Evolutionary conservation across 2,113 vertebrate genomes (phyloP).

Genomic region (Tiliqua scincoides): DNA sequence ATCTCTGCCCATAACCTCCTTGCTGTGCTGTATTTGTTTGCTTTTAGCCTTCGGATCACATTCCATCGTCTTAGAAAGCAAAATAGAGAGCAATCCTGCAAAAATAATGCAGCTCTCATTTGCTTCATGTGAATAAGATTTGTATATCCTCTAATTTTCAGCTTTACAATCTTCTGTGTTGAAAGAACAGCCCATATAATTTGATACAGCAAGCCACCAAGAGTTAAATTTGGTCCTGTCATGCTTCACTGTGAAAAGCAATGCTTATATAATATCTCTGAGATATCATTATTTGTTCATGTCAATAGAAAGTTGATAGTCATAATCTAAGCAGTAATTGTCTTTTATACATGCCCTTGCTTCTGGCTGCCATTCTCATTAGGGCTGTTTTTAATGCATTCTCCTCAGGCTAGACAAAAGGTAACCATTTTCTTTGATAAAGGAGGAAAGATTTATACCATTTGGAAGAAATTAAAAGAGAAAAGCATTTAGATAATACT

Average conservation of each 20-base stretch:
- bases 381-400: conserved; percentile 51
- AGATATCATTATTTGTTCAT: conserved; percentile 52
- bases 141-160: conserved; percentile 45
- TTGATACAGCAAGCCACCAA: conserved; percentile 45
- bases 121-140: conserved; percentile 23
- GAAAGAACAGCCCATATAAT: conserved; percentile 36
- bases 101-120: conserved; percentile 14
- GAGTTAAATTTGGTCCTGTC: conserved; percentile 52
- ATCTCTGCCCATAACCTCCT: neutral
- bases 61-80: neutral
- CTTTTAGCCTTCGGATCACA: neutral
- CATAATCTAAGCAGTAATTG: conserved; percentile 66
- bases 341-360: conserved; percentile 58
- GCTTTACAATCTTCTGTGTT: conserved; percentile 17
- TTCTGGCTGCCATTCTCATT: conserved; percentile 60
- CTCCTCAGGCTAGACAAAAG: conserved; percentile 42
- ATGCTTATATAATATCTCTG: conserved; percentile 54
- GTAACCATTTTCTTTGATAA: conserved; percentile 37
- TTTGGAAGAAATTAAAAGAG: conserved; percentile 17
- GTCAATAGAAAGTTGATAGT: conserved; percentile 65
- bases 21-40: neutral
- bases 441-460: conserved; percentile 8
- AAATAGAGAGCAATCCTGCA: no score
- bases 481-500: conserved; percentile 45
- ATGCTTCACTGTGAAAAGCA: conserved; percentile 60